Conservation (phyloP, 2,888 invertebrate genomes). For the Drosophila suboccidentalis region DNA sequence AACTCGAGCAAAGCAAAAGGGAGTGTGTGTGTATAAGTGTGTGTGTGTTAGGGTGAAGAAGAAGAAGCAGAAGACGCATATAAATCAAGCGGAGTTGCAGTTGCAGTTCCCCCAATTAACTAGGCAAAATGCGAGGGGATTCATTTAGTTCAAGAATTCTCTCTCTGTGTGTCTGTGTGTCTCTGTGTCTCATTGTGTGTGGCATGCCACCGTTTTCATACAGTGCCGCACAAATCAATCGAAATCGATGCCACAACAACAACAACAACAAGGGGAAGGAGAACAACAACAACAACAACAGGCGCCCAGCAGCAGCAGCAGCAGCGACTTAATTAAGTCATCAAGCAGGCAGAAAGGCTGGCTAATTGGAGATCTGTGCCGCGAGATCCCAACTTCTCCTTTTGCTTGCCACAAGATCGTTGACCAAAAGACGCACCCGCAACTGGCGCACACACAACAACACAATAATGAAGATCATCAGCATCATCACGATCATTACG, state of each 20-base stretch:
- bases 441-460: conserved; percentile 67
- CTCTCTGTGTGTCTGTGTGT: neutral
- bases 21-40: neutral
- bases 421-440: conserved; percentile 79
- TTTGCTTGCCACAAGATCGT: conserved; percentile 48
- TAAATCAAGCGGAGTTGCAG: conserved; percentile 45
- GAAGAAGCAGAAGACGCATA: conserved; percentile 19
- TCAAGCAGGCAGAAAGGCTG: conserved; percentile 85
- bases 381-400: conserved; percentile 68
- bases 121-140: conserved; percentile 31
- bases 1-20: conserved; percentile 5
- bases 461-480: conserved; percentile 52
- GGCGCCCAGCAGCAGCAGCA: conserved; percentile 81
- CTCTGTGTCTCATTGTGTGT: neutral
- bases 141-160: neutral
- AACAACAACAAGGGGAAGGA: conserved; percentile 28
- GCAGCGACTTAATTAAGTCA: conserved; percentile 86
- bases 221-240: conserved; percentile 55
- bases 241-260: conserved; percentile 51
- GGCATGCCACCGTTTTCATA: conserved; percentile 40
- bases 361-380: conserved; percentile 86
- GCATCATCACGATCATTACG: conserved; percentile 17
- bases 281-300: conserved; percentile 46
- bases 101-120: conserved; percentile 60
- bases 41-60: neutral